Evolutionary conservation across 2,888 invertebrate species (phyloP), one percentile per base, ranked within the genome.

Genomic region (Parnassius mnemosyne): DNA sequence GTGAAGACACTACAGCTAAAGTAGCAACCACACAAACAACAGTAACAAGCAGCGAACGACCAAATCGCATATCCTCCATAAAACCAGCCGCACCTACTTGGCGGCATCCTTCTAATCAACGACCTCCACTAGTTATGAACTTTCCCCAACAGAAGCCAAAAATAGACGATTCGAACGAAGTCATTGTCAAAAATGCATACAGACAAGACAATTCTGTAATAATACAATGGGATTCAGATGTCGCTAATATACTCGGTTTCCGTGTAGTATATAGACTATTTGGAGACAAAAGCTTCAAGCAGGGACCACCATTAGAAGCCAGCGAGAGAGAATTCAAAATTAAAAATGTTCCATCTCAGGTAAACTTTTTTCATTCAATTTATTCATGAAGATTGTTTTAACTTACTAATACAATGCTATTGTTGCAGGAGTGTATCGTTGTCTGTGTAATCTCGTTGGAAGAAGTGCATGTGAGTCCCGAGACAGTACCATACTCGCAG

Each of bases 371-470:
- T 25, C 34, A 10, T 42, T 57, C 51, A 46, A 47, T 44, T n/a
- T 57, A 43, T 43, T 63, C 13, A 34, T 60, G 42, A 46, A 11
- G 11, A 16, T 34, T 53, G 12, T 11, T 25, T 11, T 11, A 34
- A 54, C 1, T 49, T 25, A 20, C 50, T 67, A 61, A 53, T 34
- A 63, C 74, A 84, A 49, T 66, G 46, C 12, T 54, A 55, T 43
- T 59, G 52, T 73, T 71, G 34, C 89, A 97, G 95, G 97, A 98
- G 92, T 97, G 97, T 83, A 96, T 98, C 70, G 95, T 98, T 67
- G 97, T 98, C 67, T 98, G 98, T 87, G 97, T 98, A 64, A 96
- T 97, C 71, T 97, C 97, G 60, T 89, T 97, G 71, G 97, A 97
- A 87, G 97, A 97, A 82, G 94, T 95, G 64, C 95, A 96, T 84